Conservation (phyloP, 2,113 vertebrate genomes). For the Chelonoidis abingdonii region DNA sequence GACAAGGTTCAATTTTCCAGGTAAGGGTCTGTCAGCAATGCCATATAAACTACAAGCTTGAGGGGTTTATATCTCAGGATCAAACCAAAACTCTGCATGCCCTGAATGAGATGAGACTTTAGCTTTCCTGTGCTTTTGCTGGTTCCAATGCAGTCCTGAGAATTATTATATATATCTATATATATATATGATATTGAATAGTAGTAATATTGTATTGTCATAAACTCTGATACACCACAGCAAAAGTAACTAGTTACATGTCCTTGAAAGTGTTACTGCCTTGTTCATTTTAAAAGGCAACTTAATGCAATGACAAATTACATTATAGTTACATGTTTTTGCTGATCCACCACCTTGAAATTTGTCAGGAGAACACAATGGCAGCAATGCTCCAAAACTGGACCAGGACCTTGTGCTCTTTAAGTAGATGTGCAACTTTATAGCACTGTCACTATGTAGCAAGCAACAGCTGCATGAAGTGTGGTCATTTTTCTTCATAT, state of each 20-base stretch:
- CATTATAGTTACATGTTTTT: background rate
- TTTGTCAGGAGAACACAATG: background rate
- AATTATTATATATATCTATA: background rate
- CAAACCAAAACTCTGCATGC: constrained; percentile 53
- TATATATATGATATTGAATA: background rate
- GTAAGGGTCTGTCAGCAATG: constrained; percentile 40
- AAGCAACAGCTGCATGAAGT: background rate
- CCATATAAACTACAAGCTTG: background rate
- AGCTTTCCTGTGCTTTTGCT: constrained; percentile 45
- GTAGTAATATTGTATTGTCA: background rate
- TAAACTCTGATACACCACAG: background rate
- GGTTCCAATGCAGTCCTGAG: constrained; percentile 37
- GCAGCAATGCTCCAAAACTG: background rate
- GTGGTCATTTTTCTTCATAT: background rate
- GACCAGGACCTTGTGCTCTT: background rate
- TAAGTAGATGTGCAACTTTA: background rate
- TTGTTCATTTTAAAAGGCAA: background rate
- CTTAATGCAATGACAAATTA: background rate
- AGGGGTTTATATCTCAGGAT: constrained; percentile 39
- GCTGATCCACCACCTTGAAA: background rate
- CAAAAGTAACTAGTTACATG: background rate
- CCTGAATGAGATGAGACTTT: background rate
- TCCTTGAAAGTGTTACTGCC: background rate
- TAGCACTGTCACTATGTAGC: background rate
- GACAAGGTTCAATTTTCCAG: background rate